These are phyloP conservation scores for Stenchaetothrips biformis DNA, from an alignment of 2,888 invertebrate genomes.

Conservation along the genomic window DNA sequence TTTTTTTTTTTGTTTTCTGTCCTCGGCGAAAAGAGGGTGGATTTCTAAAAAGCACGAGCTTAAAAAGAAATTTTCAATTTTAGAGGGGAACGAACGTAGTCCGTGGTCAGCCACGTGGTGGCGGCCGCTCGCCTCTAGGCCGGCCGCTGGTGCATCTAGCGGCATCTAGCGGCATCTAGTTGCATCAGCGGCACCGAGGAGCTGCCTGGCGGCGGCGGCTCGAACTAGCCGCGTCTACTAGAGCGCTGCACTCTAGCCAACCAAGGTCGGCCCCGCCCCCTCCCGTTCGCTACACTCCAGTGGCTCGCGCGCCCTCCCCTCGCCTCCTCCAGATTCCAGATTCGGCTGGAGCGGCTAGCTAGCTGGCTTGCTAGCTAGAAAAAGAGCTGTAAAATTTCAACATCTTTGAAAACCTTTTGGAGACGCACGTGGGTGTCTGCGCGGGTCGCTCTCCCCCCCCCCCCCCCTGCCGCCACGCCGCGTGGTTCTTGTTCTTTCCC, in stretches of 20 bases:
- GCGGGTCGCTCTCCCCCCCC: too few species aligned
- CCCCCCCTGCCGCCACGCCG: too few species aligned
- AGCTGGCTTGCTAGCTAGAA: too few species aligned
- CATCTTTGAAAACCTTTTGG: too few species aligned
- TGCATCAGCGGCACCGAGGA: not conserved
- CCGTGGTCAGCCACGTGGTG: not conserved
- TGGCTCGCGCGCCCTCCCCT: not conserved
- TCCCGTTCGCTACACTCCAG: not conserved
- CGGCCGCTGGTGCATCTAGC: not conserved
- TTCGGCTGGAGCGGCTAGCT: not conserved
- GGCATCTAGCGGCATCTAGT: not conserved
- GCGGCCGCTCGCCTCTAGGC: too few species aligned
- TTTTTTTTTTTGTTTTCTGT: too few species aligned
- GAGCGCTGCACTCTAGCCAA: constrained; percentile 8
- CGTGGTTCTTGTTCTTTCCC: not conserved
- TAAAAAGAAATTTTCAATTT: too few species aligned
- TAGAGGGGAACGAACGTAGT: too few species aligned
- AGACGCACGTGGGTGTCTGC: too few species aligned
- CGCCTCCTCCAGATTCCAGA: not conserved
- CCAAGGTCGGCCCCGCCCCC: not conserved
- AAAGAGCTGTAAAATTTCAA: too few species aligned
- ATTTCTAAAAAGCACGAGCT: too few species aligned
- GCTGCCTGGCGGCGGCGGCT: constrained; percentile 9
- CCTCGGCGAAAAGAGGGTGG: too few species aligned
- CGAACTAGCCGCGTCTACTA: not conserved